Base-by-base conservation (phyloP, 1,140 invertebrate species). In the Mercenaria mercenaria region DNA sequence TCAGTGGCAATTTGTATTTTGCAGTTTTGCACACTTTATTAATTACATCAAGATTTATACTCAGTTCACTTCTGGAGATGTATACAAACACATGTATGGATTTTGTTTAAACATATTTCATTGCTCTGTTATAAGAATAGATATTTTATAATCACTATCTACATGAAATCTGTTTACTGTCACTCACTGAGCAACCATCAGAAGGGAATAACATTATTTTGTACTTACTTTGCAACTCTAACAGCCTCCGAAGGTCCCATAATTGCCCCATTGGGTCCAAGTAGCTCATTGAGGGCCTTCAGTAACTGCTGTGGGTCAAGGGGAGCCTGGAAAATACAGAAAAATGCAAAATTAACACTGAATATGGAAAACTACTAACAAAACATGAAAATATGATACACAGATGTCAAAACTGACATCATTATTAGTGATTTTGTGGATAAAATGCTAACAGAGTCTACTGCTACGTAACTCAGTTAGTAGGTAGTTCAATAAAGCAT, bases 271-370 rank as follows among this genome's bases (percentile, higher is more conserved):
- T 97, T 97, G 13, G 97, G 97, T 84, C 97, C 97, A 67, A 99
- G 96, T 41, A 99, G 97, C 85, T 98, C 98, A 93, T 97, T 97
- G 41, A 99, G 97, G 95, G 98, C 98, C 94, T 97, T 98, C 72
- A 99, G 96, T 90, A 99, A 96, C 94, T 98, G 97, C 61, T 97
- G 96, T 82, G 98, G 98, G 96, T 99, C 98, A 95, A 99, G 98
- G 26, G 98, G 97, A 77, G 98, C 98, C 98, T 95, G 92, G 39
- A 93, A 93, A 39, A 59, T 15, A 52, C 43, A 52, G 18, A 39
- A 39, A 32, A 26, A 50, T 13, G 18, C 15, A 8, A 32, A 13
- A 64, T 64, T 64, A 64, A 10, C 29, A n/a, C 10, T 8, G 8
- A 64, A 26, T 64, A n/a, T n/a, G n/a, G n/a, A n/a, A n/a, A 61